Evolutionary conservation across 1,140 invertebrate species (phyloP).

Genomic region (Cotesia chilonis): DNA sequence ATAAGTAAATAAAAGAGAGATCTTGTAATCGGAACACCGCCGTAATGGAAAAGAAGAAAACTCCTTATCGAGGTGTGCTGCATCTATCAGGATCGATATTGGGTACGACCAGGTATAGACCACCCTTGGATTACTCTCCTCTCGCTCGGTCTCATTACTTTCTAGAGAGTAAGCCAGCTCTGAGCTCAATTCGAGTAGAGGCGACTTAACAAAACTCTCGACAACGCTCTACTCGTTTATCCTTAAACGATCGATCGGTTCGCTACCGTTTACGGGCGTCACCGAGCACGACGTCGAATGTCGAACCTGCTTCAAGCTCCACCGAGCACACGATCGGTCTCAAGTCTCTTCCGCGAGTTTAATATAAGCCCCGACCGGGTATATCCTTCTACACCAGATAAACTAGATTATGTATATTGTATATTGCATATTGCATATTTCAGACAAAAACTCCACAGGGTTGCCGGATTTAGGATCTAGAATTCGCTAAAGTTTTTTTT

Average conservation of each 20-base stretch:
- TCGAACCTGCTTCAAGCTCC: slow-evolving; percentile 37
- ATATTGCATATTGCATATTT: not conserved
- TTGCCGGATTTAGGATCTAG: too few species aligned
- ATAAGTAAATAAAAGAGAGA: not conserved
- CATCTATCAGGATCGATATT: not conserved
- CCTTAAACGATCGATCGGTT: slow-evolving; percentile 36
- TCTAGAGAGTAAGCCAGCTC: not conserved
- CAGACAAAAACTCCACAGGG: too few species aligned
- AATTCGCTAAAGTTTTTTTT: too few species aligned
- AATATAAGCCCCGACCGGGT: slow-evolving; percentile 2
- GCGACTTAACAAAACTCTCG: not conserved
- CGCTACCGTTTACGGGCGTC: slow-evolving; percentile 45
- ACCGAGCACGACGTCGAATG: slow-evolving; percentile 27
- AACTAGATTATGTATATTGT: slow-evolving; percentile 19
- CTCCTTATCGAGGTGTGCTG: slow-evolving; percentile 34
- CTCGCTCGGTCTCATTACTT: slow-evolving; percentile 3
- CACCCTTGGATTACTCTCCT: slow-evolving; percentile 16
- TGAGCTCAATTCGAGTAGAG: too few species aligned
- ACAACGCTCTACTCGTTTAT: slow-evolving; percentile 28
- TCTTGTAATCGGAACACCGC: not conserved
- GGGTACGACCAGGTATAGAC: slow-evolving; percentile 18
- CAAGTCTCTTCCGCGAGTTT: slow-evolving; percentile 39
- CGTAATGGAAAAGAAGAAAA: slow-evolving; percentile 32
- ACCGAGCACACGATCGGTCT: slow-evolving; percentile 32
- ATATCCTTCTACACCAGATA: slow-evolving; percentile 7